Evolutionary conservation across 2,797 vertebrate genomes (phyloP), one percentile per base, ranked within the genome.

Genomic region (Perdix hodgsoniae): DNA sequence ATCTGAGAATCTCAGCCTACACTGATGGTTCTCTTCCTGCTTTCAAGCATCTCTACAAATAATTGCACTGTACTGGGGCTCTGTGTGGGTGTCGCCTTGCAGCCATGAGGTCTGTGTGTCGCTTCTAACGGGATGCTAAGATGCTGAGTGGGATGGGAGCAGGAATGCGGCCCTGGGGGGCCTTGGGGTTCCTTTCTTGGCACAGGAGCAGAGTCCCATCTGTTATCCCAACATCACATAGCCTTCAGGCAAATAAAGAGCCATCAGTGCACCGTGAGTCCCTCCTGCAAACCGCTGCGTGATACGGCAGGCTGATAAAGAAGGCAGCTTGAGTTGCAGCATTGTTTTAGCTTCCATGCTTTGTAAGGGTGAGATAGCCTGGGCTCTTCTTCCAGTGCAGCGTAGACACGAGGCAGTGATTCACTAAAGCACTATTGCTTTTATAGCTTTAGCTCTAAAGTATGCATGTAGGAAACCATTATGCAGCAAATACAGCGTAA

Each of bases 351-450:
- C 7, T 5, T 37, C 39, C 3, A 17, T 19, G 31, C 37, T 66
- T 54, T n/a, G 60, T 61, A 10, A 57, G 31, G 29, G 40, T 3
- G 5, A n/a, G 23, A 56, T 9, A 44, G 29, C 44, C 26, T 29
- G 33, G 9, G 39, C 6, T 77, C 14, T 42, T 49, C 71, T 66
- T 11, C 4, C 9, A 4, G 21, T 11, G 4, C 57, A 23, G 37
- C 21, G 1, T 2, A 35, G 44, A 24, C 37, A 45, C 18, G 5
- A 7, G 14, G 59, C 12, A 18, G 13, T 5, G 1, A 14, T 40
- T 64, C 9, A 2, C 31, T 7, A 1, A 9, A 10, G n/a, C 26
- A 2, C 37, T 11, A 0, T 16, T 22, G 5, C 8, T 4, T 44
- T 50, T 44, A 2, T 45, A 49, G 70, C 76, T 66, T 66, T 26